Percentiles rank a stretch among this genome's conserved stretches.
phyloP scores from a whole-genome alignment of 2,797 vertebrate species.

The Schizopygopsis pylzovi region DNA sequence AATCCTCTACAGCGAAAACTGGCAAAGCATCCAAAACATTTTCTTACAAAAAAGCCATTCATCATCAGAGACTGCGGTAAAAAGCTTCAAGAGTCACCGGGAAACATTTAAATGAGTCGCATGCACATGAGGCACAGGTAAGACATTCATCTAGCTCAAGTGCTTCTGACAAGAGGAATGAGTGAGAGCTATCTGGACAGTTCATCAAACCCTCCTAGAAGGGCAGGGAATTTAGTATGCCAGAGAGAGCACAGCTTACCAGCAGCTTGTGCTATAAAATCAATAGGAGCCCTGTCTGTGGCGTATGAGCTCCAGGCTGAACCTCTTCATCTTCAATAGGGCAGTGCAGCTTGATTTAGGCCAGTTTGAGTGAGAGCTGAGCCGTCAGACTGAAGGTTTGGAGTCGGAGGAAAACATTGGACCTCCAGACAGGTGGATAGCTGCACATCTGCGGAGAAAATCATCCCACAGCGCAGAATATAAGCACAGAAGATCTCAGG shows the following conservation, averaged over 20 bases:
- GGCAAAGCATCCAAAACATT: slow-evolving; percentile 37
- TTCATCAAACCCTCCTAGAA: slow-evolving; percentile 57
- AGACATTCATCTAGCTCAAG: slow-evolving; percentile 53
- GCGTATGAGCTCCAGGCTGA: slow-evolving; percentile 47
- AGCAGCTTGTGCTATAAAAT: slow-evolving; percentile 59
- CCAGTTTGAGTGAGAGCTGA: slow-evolving; percentile 29
- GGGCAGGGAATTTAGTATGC: slow-evolving; percentile 63
- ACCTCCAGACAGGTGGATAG: slow-evolving; percentile 23
- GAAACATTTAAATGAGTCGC: slow-evolving; percentile 34
- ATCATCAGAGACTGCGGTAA: slow-evolving; percentile 28
- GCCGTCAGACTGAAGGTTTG: background rate
- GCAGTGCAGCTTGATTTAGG: slow-evolving; percentile 45
- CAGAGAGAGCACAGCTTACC: slow-evolving; percentile 59
- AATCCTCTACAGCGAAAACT: slow-evolving; percentile 25
- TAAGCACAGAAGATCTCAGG: background rate
- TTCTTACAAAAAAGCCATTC: slow-evolving; percentile 21
- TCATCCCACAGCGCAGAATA: background rate
- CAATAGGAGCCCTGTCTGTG: slow-evolving; percentile 59
- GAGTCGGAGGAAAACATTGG: background rate
- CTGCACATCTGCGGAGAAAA: background rate
- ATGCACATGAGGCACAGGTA: slow-evolving; percentile 40
- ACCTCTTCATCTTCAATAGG: slow-evolving; percentile 51
- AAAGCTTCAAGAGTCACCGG: slow-evolving; percentile 22
- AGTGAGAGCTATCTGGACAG: slow-evolving; percentile 54
- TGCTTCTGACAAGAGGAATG: slow-evolving; percentile 61